Evolutionary conservation across 2,113 vertebrate genomes (phyloP).

Genomic region (Fulica atra): DNA sequence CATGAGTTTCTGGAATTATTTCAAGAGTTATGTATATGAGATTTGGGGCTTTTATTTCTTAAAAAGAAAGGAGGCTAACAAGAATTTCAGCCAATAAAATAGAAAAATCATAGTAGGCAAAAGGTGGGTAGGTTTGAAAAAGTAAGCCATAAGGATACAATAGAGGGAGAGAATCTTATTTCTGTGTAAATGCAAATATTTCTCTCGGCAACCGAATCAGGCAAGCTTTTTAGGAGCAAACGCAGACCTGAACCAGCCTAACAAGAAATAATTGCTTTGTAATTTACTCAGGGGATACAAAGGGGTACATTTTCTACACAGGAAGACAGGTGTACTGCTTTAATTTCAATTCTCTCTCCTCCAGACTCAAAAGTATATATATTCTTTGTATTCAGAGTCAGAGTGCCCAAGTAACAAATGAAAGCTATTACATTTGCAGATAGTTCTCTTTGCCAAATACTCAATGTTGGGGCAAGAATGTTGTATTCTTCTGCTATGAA

Average conservation of each 20-base stretch:
- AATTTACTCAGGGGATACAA: background rate
- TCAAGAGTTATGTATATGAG: background rate
- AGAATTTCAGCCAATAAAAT: background rate
- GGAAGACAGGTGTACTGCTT: background rate
- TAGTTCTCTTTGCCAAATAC: background rate
- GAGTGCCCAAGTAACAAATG: background rate
- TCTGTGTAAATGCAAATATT: background rate
- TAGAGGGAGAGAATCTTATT: background rate
- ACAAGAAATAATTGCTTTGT: background rate
- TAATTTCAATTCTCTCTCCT: background rate
- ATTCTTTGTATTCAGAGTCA: background rate
- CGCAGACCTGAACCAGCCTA: background rate
- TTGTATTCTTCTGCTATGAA: background rate
- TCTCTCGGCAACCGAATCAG: background rate
- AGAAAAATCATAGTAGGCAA: background rate
- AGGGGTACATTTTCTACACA: background rate
- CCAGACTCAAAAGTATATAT: background rate
- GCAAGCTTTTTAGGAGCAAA: background rate
- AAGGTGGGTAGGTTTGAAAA: background rate
- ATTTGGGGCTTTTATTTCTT: background rate
- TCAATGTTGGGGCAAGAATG: background rate
- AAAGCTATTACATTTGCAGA: background rate
- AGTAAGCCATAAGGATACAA: background rate
- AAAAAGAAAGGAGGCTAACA: background rate
- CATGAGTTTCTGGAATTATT: background rate